Evolutionary conservation across 1,140 invertebrate genomes (phyloP).

Genomic region (Drosophila ananassae): DNA sequence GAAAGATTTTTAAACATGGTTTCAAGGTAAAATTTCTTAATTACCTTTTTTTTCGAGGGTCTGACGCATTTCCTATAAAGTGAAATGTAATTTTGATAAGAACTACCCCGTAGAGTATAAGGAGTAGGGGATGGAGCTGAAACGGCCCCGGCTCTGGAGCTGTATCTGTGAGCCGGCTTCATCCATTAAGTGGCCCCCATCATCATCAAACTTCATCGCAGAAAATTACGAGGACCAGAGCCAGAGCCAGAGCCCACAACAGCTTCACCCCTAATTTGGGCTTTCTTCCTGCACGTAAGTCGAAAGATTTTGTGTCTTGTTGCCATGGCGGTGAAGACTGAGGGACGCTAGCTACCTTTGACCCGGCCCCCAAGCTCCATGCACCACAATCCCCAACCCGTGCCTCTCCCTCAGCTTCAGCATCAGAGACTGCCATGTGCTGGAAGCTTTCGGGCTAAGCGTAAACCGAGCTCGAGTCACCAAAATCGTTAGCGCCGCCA

Average conservation of each 20-base stretch:
- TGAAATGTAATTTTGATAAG: conserved; percentile 74
- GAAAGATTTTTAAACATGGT: background rate
- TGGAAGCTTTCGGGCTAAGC: conserved; percentile 61
- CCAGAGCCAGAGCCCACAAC: background rate
- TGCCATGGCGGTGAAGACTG: conserved; percentile 59
- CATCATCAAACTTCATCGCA: conserved; percentile 53
- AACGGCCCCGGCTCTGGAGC: conserved; percentile 4
- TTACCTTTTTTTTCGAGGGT: background rate
- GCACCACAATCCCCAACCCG: background rate
- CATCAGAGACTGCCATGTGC: conserved; percentile 45
- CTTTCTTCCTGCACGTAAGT: conserved; percentile 29
- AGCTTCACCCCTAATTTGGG: conserved; percentile 9
- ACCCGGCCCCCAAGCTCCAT: conserved; percentile 2
- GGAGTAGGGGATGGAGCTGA: background rate
- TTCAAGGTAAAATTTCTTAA: background rate
- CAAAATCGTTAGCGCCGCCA: conserved; percentile 65
- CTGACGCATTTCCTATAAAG: conserved; percentile 22
- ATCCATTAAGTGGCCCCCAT: conserved; percentile 42
- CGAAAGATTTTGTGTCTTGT: conserved; percentile 60
- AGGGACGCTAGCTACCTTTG: background rate
- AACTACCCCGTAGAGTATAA: conserved; percentile 29
- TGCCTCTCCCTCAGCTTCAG: conserved; percentile 11
- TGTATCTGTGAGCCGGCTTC: background rate
- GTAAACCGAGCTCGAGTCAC: conserved; percentile 72
- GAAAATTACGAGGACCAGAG: conserved; percentile 16